A percentile compares a stretch with the other conserved stretches of the same genome.
Conservation (phyloP, 2,113 vertebrate genomes). For the Aegotheles bennettii region DNA sequence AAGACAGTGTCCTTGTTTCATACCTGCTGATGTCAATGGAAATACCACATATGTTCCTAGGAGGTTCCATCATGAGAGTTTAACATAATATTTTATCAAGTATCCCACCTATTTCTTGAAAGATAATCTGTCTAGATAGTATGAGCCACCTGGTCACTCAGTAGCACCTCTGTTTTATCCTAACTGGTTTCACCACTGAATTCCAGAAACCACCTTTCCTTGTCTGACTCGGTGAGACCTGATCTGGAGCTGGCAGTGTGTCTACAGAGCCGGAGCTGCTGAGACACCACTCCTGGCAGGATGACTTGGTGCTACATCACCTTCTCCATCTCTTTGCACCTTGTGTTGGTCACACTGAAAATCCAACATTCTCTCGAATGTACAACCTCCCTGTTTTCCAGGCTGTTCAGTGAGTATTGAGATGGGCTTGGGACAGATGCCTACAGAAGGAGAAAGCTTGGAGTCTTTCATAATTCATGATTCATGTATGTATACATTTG, state of each 20-base stretch:
- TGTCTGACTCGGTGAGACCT: rapidly evolving
- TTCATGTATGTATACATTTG: neutral
- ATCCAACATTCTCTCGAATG: neutral
- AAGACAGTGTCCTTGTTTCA: neutral
- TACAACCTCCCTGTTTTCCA: neutral
- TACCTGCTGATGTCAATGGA: neutral
- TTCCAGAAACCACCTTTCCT: neutral
- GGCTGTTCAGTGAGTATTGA: neutral
- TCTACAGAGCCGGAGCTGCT: neutral
- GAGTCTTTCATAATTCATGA: neutral
- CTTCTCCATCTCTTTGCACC: neutral
- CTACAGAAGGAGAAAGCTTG: neutral
- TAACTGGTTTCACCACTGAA: neutral
- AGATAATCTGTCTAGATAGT: neutral
- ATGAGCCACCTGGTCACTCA: neutral
- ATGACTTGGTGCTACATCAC: neutral
- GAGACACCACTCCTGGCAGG: neutral
- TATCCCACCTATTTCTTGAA: neutral
- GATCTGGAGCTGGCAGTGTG: rapidly evolving
- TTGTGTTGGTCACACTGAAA: neutral
- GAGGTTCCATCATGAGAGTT: neutral
- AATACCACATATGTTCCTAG: neutral
- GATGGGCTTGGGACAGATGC: neutral
- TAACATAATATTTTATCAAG: neutral
- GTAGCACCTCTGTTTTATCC: neutral